phyloP scores from a whole-genome alignment of 2,797 vertebrate genomes.

The Melanotaenia parkinsoni region DNA sequence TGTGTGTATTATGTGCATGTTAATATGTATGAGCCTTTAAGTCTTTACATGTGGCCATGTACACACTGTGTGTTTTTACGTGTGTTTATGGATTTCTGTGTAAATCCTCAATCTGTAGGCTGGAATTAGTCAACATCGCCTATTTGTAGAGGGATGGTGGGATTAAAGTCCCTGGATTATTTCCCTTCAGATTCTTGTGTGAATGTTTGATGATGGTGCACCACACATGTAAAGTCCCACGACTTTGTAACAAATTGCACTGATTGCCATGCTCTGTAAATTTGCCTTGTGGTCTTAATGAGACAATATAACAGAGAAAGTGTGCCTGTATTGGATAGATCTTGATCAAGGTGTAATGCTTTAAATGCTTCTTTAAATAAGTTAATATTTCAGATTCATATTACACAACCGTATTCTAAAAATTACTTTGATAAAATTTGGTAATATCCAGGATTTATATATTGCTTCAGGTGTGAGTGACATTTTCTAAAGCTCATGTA shows the following conservation, averaged over 20 bases:
- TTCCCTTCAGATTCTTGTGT: conserved; percentile 48
- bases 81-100: conserved; percentile 49
- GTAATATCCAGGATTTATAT: background rate
- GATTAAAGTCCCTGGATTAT: conserved; percentile 73
- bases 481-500: background rate
- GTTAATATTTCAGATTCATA: background rate
- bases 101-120: conserved; percentile 71
- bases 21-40: conserved; percentile 35
- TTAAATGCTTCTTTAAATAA: background rate
- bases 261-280: conserved; percentile 19
- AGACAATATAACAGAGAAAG: background rate
- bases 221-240: background rate
- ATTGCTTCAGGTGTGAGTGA: background rate
- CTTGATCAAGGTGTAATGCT: background rate
- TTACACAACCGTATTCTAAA: no score
- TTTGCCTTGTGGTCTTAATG: background rate
- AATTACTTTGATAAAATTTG: no score
- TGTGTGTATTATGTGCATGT: conserved; percentile 28
- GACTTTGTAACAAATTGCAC: conserved; percentile 4
- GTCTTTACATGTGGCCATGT: conserved; percentile 44
- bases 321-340: background rate
- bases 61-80: conserved; percentile 48
- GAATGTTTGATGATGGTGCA: conserved; percentile 39
- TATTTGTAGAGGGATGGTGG: conserved; percentile 52
- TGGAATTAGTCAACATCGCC: conserved; percentile 68